Percentiles rank a stretch among this genome's conserved stretches.
Evolutionary conservation across 2,113 vertebrate genomes (phyloP).

Genomic region (Pollachius pollachius): DNA sequence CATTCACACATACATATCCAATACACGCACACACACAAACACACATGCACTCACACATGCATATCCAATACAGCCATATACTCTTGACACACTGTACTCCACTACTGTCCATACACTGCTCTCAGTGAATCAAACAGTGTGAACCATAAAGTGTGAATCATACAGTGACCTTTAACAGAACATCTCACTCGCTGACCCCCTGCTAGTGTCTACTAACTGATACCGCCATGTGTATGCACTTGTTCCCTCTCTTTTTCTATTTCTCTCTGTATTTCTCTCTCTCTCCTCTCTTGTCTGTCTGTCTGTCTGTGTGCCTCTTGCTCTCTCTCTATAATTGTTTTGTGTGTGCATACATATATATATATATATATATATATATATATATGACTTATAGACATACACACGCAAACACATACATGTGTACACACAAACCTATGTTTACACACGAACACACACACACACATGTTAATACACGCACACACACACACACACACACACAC

Average conservation of each 20-base stretch:
- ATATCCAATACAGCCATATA: neutral
- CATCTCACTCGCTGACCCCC: slow-evolving; percentile 53
- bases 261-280: no score
- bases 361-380: no score
- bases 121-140: no score
- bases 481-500: neutral
- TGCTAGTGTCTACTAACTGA: slow-evolving; percentile 30
- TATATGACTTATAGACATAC: slow-evolving; percentile 17
- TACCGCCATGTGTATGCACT: neutral
- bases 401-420: slow-evolving; percentile 45
- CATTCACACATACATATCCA: no score
- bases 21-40: neutral
- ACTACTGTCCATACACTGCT: slow-evolving; percentile 15
- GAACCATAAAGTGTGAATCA: slow-evolving; percentile 32
- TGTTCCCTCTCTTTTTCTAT: no score
- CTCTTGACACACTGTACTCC: neutral
- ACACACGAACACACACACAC: slow-evolving; percentile 22
- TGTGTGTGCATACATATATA: no score
- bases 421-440: no score
- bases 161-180: slow-evolving; percentile 61
- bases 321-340: no score
- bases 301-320: no score
- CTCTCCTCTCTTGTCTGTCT: no score
- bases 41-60: slow-evolving; percentile 21
- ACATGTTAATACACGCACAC: neutral